Percentiles rank a stretch among this genome's conserved stretches.
Conservation (phyloP, 2,888 invertebrate species). For the Malthinus flaveolus region DNA sequence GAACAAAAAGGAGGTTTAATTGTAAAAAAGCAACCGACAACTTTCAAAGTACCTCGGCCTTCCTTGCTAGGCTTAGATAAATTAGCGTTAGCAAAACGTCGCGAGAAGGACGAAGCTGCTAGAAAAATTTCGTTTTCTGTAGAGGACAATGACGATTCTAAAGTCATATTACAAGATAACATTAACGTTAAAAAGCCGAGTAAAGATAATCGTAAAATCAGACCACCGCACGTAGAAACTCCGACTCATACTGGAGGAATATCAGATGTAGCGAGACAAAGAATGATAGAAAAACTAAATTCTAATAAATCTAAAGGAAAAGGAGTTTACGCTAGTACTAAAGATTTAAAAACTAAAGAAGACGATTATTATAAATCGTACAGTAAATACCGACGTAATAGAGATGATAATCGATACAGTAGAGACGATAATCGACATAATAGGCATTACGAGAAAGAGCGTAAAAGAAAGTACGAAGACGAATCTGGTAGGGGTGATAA, state of each 20-base stretch:
- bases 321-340: conserved; percentile 72
- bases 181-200: conserved; percentile 36
- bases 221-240: conserved; percentile 82
- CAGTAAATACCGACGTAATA: conserved; percentile 50
- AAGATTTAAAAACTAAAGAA: conserved; percentile 53
- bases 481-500: conserved; percentile 33
- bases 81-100: conserved; percentile 75
- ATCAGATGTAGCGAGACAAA: conserved; percentile 74
- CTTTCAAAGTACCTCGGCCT: conserved; percentile 75
- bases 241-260: conserved; percentile 95
- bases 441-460: conserved; percentile 39
- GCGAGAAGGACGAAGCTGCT: conserved; percentile 63
- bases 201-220: conserved; percentile 66
- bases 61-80: conserved; percentile 84
- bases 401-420: conserved; percentile 45
- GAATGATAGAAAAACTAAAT: conserved; percentile 67
- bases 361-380: conserved; percentile 48
- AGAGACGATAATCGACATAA: too few relatives aligned
- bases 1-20: conserved; percentile 70
- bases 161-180: too few relatives aligned
- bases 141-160: conserved; percentile 54
- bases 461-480: conserved; percentile 42
- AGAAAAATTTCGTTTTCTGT: conserved; percentile 68
- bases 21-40: conserved; percentile 69
- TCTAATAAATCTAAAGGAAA: conserved; percentile 63